phyloP scores from a whole-genome alignment of 37 sponge, comb jelly and placozoan genomes.

The Bolinopsis microptera region DNA sequence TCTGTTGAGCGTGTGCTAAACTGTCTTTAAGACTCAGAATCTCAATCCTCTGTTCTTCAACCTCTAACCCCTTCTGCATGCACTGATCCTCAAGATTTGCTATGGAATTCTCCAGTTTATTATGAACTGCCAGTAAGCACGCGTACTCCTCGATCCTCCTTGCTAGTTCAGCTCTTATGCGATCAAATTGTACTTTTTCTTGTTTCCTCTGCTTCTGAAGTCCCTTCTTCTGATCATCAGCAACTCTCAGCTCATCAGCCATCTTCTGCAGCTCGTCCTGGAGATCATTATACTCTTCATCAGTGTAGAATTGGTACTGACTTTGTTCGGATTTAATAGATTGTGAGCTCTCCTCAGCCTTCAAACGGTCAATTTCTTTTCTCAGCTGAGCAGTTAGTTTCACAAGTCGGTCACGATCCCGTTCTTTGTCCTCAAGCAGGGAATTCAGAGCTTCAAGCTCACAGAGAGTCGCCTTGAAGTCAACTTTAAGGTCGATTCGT shows the following conservation, averaged over 20 bases:
- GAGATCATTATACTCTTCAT: conserved; percentile 62
- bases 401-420: conserved; percentile 17
- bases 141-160: conserved; percentile 64
- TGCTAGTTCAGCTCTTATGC: conserved; percentile 17
- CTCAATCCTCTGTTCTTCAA: not conserved
- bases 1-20: conserved; percentile 8
- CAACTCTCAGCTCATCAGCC: conserved; percentile 18
- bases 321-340: conserved; percentile 29
- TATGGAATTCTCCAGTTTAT: conserved; percentile 61
- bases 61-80: conserved; percentile 37
- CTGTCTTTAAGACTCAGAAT: conserved; percentile 18
- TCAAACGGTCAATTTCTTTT: not conserved
- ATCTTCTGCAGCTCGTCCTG: conserved; percentile 60
- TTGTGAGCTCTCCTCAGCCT: conserved; percentile 42
- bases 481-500: conserved; percentile 53
- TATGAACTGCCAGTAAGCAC: conserved; percentile 46
- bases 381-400: conserved; percentile 48
- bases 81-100: conserved; percentile 59
- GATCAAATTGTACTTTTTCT: conserved; percentile 47
- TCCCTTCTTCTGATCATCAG: conserved; percentile 16
- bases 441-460: conserved; percentile 59
- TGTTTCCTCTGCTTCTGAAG: conserved; percentile 56
- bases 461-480: conserved; percentile 59
- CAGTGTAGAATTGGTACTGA: conserved; percentile 63
- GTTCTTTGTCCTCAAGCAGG: conserved; percentile 28